These are phyloP conservation scores for Phalacrocorax brasilianus DNA, from an alignment of 2,113 vertebrate species.

Conservation along the genomic window DNA sequence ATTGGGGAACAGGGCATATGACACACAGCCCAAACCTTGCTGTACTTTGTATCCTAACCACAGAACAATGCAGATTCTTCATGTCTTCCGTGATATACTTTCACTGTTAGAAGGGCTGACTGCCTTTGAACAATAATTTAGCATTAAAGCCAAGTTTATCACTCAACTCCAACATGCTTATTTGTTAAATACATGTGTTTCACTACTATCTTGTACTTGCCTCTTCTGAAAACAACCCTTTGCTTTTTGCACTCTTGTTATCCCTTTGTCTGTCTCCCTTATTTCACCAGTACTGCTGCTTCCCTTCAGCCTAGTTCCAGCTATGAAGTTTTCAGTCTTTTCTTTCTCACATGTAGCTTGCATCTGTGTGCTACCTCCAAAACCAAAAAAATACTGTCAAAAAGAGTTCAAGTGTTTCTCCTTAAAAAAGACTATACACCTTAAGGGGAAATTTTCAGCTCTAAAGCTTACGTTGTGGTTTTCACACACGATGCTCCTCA, in stretches of 20 bases:
- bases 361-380: background rate
- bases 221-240: background rate
- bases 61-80: background rate
- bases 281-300: background rate
- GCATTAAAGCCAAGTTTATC: background rate
- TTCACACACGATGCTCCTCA: background rate
- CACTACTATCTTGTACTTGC: background rate
- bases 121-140: background rate
- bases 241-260: background rate
- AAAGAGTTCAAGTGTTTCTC: background rate
- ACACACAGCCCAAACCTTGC: background rate
- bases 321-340: background rate
- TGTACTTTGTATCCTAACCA: background rate
- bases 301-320: background rate
- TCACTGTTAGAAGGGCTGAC: background rate
- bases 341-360: background rate
- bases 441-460: background rate
- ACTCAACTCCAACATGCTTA: background rate
- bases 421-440: background rate
- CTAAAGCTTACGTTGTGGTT: background rate
- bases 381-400: background rate
- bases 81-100: background rate
- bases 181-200: background rate
- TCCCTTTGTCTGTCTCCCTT: background rate
- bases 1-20: background rate